A percentile compares a stretch with the other conserved stretches of the same genome.
phyloP scores from a whole-genome alignment of 2,888 invertebrate genomes.

The Aquatica leii region DNA sequence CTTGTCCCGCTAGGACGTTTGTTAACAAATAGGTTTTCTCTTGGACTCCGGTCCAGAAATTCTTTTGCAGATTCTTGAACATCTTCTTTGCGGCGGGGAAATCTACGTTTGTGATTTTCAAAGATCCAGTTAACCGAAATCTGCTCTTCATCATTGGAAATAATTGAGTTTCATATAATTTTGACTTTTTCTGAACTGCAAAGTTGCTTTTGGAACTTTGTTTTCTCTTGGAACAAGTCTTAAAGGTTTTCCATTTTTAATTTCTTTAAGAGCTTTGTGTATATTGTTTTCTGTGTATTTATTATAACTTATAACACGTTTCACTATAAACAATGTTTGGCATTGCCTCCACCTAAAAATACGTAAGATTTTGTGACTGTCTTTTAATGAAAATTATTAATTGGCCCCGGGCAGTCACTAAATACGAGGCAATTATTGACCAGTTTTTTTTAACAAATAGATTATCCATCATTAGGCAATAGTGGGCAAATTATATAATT shows the following conservation, averaged over 20 bases:
- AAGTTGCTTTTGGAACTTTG: background rate
- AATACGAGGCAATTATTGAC: too few relatives aligned
- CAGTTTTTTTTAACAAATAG: background rate
- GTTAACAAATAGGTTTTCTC: slow-evolving; percentile 27
- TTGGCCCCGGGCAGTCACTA: background rate
- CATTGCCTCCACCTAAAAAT: background rate
- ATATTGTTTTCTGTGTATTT: background rate
- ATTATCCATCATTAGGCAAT: background rate
- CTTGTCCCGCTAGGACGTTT: slow-evolving; percentile 28
- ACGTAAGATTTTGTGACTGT: background rate
- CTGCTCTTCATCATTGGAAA: slow-evolving; percentile 22
- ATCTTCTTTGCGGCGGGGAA: slow-evolving; percentile 29
- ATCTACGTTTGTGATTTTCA: slow-evolving; percentile 35
- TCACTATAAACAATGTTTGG: background rate
- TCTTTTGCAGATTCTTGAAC: slow-evolving; percentile 38
- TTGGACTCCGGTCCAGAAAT: slow-evolving; percentile 32
- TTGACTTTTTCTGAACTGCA: background rate
- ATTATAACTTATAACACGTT: background rate
- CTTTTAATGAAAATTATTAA: background rate
- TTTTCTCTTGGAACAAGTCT: background rate
- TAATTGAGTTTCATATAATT: background rate
- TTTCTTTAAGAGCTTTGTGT: background rate
- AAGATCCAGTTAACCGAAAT: slow-evolving; percentile 38
- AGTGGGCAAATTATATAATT: background rate
- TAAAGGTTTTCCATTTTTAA: background rate